Percentiles rank a stretch among this genome's conserved stretches.
Conservation (phyloP, 2,113 vertebrate genomes). For the Perognathus longimembris region DNA sequence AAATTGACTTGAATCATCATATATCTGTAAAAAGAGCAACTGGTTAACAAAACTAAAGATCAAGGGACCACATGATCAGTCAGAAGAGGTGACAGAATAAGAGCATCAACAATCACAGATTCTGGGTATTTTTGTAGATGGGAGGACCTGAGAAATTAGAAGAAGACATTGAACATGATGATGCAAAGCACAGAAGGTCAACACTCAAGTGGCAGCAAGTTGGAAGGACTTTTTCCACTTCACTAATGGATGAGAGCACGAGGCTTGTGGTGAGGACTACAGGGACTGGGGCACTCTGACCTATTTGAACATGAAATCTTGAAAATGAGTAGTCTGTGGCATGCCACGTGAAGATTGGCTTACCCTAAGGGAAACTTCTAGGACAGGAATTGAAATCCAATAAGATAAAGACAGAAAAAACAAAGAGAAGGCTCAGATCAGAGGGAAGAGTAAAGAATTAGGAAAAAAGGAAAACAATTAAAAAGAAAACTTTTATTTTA, state of each 20-base stretch:
- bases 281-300: background rate
- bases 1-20: background rate
- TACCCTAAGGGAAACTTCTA: background rate
- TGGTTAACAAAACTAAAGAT: conserved; percentile 20
- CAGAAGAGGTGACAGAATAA: background rate
- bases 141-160: background rate
- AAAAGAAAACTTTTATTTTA: conserved; percentile 20
- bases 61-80: background rate
- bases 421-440: background rate
- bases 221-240: background rate
- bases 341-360: background rate
- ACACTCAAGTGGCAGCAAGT: background rate
- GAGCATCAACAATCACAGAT: background rate
- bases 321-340: background rate
- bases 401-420: background rate
- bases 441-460: background rate
- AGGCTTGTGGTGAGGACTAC: background rate
- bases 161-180: background rate
- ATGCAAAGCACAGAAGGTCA: background rate
- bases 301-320: background rate
- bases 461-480: background rate
- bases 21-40: conserved; percentile 5
- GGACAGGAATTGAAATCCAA: background rate
- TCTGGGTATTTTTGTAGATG: too few relatives aligned
- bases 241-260: background rate